Evolutionary conservation across 2,888 invertebrate species (phyloP).

Genomic region (Zaprionus obscuricornis): DNA sequence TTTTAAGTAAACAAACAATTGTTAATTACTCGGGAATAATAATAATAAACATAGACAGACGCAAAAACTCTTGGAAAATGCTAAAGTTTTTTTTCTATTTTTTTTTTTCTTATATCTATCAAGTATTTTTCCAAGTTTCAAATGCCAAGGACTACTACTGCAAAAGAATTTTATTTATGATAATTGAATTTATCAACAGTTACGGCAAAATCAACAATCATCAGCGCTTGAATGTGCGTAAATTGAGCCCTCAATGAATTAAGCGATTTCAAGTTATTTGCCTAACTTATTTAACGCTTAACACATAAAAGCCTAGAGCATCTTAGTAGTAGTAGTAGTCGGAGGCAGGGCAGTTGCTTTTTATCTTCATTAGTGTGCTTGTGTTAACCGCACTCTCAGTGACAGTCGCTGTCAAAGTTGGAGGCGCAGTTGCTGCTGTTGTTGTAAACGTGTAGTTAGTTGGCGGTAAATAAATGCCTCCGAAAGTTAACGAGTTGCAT

Average conservation of each 20-base stretch:
- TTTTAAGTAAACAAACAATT: constrained; percentile 34
- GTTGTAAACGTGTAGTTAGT: background rate
- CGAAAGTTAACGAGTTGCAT: constrained; percentile 18
- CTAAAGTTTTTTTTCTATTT: constrained; percentile 11
- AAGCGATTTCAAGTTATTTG: constrained; percentile 47
- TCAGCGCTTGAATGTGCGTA: constrained; percentile 48
- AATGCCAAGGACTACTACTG: too few relatives aligned
- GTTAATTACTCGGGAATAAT: constrained; percentile 12
- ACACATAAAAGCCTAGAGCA: background rate
- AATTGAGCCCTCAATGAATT: constrained; percentile 52
- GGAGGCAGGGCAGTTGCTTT: constrained; percentile 21
- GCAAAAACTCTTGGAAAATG: constrained; percentile 12
- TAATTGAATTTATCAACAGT: constrained; percentile 65
- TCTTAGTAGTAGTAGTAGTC: background rate
- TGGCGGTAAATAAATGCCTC: background rate
- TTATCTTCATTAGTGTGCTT: constrained; percentile 63
- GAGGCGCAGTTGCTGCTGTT: background rate
- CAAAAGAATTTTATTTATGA: constrained; percentile 8
- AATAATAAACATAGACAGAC: constrained; percentile 23
- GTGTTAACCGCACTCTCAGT: constrained; percentile 30
- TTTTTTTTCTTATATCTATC: constrained; percentile 32
- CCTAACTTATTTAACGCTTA: constrained; percentile 44
- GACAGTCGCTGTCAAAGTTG: too few relatives aligned
- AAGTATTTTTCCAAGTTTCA: too few relatives aligned
- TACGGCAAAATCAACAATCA: constrained; percentile 28